Base-by-base conservation (phyloP, 2,797 vertebrate species). In the Bovichtus diacanthus region DNA sequence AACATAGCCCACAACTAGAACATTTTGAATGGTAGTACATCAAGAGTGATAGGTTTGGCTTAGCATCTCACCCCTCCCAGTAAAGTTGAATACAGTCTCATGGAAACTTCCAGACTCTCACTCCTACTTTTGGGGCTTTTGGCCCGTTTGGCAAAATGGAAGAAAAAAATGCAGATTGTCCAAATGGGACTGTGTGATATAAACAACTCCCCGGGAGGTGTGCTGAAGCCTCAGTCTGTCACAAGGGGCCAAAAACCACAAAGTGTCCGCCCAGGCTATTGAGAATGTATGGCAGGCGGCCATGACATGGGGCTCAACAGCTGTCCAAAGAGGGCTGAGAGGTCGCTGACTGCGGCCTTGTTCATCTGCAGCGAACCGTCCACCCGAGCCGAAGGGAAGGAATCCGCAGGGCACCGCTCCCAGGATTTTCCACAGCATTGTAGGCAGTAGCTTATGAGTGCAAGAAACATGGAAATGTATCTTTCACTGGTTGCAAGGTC, bases 301-400 rank as follows among this genome's bases (percentile, higher is more conserved):
- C 91, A 86, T 47, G 84, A 88, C 83, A 73, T 49, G 76, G 86
- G 80, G 80, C 65, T 83, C 82, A 75, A 70, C 91, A 90, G 90
- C 90, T 92, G 87, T 81, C 74, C 82, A 80, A 31, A 81, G 81
- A 85, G 56, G 71, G 68, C 85, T 83, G 88, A 67, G 87, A 87
- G 90, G 85, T 88, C 85, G 69, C 65, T 74, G 74, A 81, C 76
- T 76, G 62, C 8, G 77, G 81, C 70, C 80, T 83, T 66, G 78
- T 79, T 81, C 90, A 41, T 76, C 74, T 78, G 71, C 78, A 77
- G 81, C 63, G 68, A 74, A 78, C 43, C 34, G 27, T 87, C 76
- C 77, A 73, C 51, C 76, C 59, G 53, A 56, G 80, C 67, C 23
- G 41, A 71, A 62, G 67, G 80, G 62, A 80, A 58, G 53, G 49